Percentiles rank a stretch among this genome's conserved stretches.
phyloP scores from a whole-genome alignment of 2,797 vertebrate species.

The Brachyalestes nurse region DNA sequence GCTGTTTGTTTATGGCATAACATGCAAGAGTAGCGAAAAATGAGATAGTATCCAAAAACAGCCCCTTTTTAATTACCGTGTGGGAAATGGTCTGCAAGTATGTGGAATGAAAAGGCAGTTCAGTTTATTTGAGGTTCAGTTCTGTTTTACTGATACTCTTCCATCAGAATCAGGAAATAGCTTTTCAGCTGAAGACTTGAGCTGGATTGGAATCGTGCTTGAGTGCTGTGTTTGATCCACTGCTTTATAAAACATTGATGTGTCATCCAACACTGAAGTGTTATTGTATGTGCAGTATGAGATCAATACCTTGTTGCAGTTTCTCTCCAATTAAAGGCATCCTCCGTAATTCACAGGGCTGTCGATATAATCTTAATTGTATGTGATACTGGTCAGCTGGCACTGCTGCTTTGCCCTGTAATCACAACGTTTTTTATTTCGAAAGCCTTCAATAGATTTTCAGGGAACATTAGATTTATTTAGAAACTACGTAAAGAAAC shows the following conservation, averaged over 20 bases:
- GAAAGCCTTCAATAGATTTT: too few species aligned
- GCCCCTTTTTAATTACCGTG: background rate
- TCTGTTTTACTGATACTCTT: slow-evolving; percentile 18
- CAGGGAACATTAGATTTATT: too few species aligned
- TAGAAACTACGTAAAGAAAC: too few species aligned
- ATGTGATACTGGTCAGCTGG: background rate
- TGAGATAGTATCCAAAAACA: background rate
- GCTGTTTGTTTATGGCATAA: background rate
- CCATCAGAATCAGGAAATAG: slow-evolving; percentile 42
- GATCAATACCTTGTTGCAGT: slow-evolving; percentile 27
- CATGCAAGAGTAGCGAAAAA: background rate
- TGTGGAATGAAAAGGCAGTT: background rate
- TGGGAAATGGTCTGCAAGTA: background rate
- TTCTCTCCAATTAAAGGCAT: slow-evolving; percentile 20
- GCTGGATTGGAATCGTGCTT: slow-evolving; percentile 40
- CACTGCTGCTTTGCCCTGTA: background rate
- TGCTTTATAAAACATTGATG: slow-evolving; percentile 38
- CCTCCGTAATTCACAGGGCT: slow-evolving; percentile 28
- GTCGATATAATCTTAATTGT: slow-evolving; percentile 18
- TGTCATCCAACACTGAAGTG: slow-evolving; percentile 34
- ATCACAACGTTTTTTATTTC: background rate
- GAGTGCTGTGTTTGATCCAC: slow-evolving; percentile 42
- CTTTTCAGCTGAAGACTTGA: slow-evolving; percentile 27
- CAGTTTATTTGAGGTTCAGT: background rate
- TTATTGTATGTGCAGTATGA: slow-evolving; percentile 19